These are phyloP conservation scores for Anodontia alba DNA, from an alignment of 2,888 invertebrate genomes.

Conservation along the genomic window DNA sequence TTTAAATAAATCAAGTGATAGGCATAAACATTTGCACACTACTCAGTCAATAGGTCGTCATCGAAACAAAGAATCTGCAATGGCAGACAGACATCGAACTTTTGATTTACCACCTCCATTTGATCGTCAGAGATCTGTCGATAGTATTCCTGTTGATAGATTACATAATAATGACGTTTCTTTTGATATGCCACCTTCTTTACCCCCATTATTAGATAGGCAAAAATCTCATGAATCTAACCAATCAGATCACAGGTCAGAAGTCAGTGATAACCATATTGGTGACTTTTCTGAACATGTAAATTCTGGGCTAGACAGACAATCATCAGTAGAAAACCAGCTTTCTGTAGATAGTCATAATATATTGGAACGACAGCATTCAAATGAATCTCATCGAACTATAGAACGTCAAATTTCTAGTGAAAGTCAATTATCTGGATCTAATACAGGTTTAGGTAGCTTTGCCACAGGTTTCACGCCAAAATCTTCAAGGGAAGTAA, in stretches of 20 bases:
- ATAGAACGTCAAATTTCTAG: slow-evolving; percentile 54
- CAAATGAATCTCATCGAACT: slow-evolving; percentile 36
- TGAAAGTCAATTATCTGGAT: slow-evolving; percentile 41
- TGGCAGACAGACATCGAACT: slow-evolving; percentile 41
- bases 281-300: neutral
- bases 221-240: slow-evolving; percentile 35
- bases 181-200: slow-evolving; percentile 56
- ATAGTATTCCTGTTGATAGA: slow-evolving; percentile 56
- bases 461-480: neutral
- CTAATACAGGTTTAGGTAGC: neutral
- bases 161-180: slow-evolving; percentile 32
- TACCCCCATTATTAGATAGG: slow-evolving; percentile 45
- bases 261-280: neutral
- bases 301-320: slow-evolving; percentile 4
- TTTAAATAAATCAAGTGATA: slow-evolving; percentile 13
- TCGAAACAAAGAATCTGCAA: slow-evolving; percentile 27
- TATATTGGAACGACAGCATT: slow-evolving; percentile 42
- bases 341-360: slow-evolving; percentile 10
- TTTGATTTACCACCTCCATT: slow-evolving; percentile 45
- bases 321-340: slow-evolving; percentile 1
- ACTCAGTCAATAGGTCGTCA: slow-evolving; percentile 18
- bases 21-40: slow-evolving; percentile 4
- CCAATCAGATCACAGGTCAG: slow-evolving; percentile 6
- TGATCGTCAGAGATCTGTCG: slow-evolving; percentile 55
- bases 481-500: slow-evolving; percentile 3